Base-by-base conservation (phyloP, 2,113 vertebrate genomes). In the Proteles cristata region DNA sequence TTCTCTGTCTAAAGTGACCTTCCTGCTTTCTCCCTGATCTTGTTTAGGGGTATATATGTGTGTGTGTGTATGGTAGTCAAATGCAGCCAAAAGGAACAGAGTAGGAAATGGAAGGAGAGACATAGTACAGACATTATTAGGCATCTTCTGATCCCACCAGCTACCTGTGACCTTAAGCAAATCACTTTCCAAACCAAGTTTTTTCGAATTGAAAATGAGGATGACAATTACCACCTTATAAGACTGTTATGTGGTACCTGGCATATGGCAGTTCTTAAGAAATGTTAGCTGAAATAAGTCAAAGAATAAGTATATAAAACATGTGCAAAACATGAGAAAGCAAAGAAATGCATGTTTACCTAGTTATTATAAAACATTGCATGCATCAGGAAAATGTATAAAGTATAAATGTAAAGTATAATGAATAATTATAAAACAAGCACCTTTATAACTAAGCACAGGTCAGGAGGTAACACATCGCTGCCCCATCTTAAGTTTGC, bases 391-490 rank as follows among this genome's bases (percentile, higher is more conserved):
- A 96, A 80, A 96, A 90, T 48, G 0, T 81, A 58, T 63, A 84
- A 74, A 77, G 82, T 89, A 74, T 74, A 79, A 74, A 45, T 53
- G 16, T 48, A 66, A 50, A 82, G 16, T 48, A 82, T 68, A 50
- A 28, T 92, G 80, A 92, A 26, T 95, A 82, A 50, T 88, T 61
- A 79, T 63, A 79, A 97, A 94, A 68, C 73, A 91, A 86, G 58
- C 39, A n/a, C 23, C 28, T 73, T 31, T 81, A 31, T 82, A 73
- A 93, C 74, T 74, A 88, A 66, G 39, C 0, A 1, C 48, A 79
- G 16, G 31, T 39, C 31, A 50, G 63, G 77, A 71, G 86, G 53
- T 55, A 90, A 87, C 17, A 43, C n/a, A 19, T 43, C 28, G 58
- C 53, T 26, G 50, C 19, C 23, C 7, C 35, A 39, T 84, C 15